Percentiles rank a stretch among this genome's conserved stretches.
phyloP scores from a whole-genome alignment of 2,888 invertebrate species.

The Dascillus cervinus region DNA sequence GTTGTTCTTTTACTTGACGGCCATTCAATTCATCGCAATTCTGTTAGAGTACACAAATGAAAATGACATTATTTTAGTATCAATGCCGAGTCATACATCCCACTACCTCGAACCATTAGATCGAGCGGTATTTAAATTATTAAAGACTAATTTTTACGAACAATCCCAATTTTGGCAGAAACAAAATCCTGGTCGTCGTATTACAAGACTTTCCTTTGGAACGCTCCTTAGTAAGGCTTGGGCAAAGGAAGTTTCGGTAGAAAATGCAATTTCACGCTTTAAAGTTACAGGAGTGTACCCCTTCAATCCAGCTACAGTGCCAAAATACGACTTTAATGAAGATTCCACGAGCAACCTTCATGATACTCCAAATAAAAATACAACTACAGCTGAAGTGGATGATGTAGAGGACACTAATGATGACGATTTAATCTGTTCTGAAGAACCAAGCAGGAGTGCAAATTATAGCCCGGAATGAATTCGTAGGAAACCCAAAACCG shows the following conservation, averaged over 20 bases:
- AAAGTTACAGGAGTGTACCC: slow-evolving; percentile 7
- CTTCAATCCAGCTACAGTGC: too few relatives aligned
- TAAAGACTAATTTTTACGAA: slow-evolving; percentile 22
- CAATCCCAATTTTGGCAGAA: slow-evolving; percentile 11
- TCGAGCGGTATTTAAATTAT: slow-evolving; percentile 22
- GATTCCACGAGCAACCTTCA: too few relatives aligned
- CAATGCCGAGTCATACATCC: slow-evolving; percentile 26
- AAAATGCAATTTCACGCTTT: slow-evolving; percentile 14
- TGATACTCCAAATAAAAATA: too few relatives aligned
- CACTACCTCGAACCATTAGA: slow-evolving; percentile 27
- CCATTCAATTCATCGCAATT: slow-evolving; percentile 23
- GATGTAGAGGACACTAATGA: too few relatives aligned
- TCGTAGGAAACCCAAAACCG: too few relatives aligned
- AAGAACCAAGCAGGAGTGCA: too few relatives aligned
- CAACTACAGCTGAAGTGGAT: too few relatives aligned
- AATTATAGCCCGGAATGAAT: too few relatives aligned
- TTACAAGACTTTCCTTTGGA: too few relatives aligned
- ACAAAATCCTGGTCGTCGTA: too few relatives aligned
- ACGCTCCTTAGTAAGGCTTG: slow-evolving; percentile 13
- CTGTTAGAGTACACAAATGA: slow-evolving; percentile 20
- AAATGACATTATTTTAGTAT: slow-evolving; percentile 25
- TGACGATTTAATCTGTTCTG: too few relatives aligned
- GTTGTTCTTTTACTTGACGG: slow-evolving; percentile 27
- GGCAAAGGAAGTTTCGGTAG: slow-evolving; percentile 9
- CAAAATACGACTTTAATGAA: too few relatives aligned